phyloP scores from a whole-genome alignment of 1,140 invertebrate species.

The Pogonognathellus flavescens region DNA sequence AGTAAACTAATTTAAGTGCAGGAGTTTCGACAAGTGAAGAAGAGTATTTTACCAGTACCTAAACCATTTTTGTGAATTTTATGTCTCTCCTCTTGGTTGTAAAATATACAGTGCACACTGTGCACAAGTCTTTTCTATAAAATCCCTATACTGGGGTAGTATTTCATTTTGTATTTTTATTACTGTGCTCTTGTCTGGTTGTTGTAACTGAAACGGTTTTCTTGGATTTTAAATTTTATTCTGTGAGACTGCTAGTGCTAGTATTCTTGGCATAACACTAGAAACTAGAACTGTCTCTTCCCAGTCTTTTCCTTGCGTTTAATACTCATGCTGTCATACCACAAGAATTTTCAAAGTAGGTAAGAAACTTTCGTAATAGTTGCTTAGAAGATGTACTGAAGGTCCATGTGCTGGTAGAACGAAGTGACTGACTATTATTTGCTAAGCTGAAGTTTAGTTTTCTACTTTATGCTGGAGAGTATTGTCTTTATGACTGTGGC shows the following conservation, averaged over 20 bases:
- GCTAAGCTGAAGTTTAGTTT: slow-evolving; percentile 39
- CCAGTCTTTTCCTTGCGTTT: not conserved
- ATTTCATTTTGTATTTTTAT: slow-evolving; percentile 41
- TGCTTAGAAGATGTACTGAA: not conserved
- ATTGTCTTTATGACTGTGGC: slow-evolving; percentile 44
- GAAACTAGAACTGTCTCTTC: not conserved
- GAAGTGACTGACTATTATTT: slow-evolving; percentile 15
- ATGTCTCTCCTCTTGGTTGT: not conserved
- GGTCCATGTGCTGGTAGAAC: not conserved
- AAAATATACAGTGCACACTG: not conserved
- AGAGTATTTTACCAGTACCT: not conserved
- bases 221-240: slow-evolving; percentile 43
- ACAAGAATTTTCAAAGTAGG: slow-evolving; percentile 26
- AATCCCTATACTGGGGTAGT: not conserved
- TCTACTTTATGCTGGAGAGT: slow-evolving; percentile 38
- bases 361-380: slow-evolving; percentile 28
- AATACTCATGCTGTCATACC: not conserved
- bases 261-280: not conserved
- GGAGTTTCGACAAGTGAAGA: not conserved
- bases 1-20: too few relatives aligned
- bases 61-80: slow-evolving; percentile 13
- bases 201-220: not conserved
- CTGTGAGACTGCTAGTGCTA: not conserved
- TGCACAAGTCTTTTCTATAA: not conserved
- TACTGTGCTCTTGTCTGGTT: not conserved